Base-by-base conservation (phyloP, 2,113 vertebrate genomes). In the Antidorcas marsupialis region DNA sequence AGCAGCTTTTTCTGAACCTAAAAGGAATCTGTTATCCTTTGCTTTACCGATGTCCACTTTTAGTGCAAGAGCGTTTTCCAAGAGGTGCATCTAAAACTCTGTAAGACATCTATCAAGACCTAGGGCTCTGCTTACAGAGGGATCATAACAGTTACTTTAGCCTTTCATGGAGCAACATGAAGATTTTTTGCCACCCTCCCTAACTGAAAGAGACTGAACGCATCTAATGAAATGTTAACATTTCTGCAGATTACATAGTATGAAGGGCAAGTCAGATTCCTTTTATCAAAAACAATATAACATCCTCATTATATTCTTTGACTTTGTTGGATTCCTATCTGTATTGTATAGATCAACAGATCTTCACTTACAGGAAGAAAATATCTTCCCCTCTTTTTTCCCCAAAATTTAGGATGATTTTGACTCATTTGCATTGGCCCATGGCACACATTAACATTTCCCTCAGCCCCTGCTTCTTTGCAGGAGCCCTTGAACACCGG, bases 21-120 rank as follows among this genome's bases (percentile, higher is more conserved):
- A 93, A 97, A 94, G 53, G 52, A 96, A 96, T 91, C 86, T 59
- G 59, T 92, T 95, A 94, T 96, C 45, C 14, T 95, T 89, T 96
- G 62, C 91, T 87, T 97, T 74, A 87, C 83, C 85, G 94, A 36
- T 2, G 0, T 62, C 89, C 67, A 33, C 52, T 28, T 52, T 43
- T 39, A 96, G 93, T 2, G 1, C 39, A 52, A 53, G 59, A 78
- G 43, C 28, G 52, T 92, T 97, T 97, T 90, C 87, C 78, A 79
- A 53, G 74, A 90, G 87, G 64, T 62, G 30, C 79, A 52, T 94
- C 60, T 92, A 27, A 91, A 94, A 71, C 91, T 89, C 97, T 6
- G 6, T 45, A 92, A 89, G 94, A 94, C 4, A 55, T 87, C 92
- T 94, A 96, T 97, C 90, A 93, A 55, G 71, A 67, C 55, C 88